These are phyloP conservation scores for Salmo trutta DNA, from an alignment of 2,797 vertebrate genomes.

Conservation along the genomic window DNA sequence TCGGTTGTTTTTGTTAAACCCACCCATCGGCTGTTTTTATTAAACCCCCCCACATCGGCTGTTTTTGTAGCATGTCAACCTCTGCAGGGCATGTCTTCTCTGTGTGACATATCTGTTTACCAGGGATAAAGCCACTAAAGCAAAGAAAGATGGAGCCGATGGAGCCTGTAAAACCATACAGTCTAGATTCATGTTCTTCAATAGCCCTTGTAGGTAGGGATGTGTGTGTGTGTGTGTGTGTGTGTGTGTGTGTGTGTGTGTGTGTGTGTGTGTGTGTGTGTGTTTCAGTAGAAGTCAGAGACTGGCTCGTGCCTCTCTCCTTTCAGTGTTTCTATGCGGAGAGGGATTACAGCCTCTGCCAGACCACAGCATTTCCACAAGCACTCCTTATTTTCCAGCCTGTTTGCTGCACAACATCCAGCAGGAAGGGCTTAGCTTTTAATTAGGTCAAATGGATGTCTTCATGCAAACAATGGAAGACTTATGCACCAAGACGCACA, in stretches of 20 bases:
- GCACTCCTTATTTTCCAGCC: slow-evolving; percentile 32
- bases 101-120: too few species aligned
- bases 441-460: slow-evolving; percentile 31
- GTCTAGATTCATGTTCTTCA: too few species aligned
- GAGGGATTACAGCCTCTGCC: slow-evolving; percentile 29
- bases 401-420: slow-evolving; percentile 16
- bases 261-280: slow-evolving; percentile 1
- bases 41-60: slow-evolving; percentile 11
- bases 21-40: not conserved
- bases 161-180: slow-evolving; percentile 9
- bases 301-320: not conserved
- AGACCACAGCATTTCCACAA: slow-evolving; percentile 36
- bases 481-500: not conserved
- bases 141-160: not conserved
- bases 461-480: slow-evolving; percentile 1
- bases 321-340: slow-evolving; percentile 12
- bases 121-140: too few species aligned
- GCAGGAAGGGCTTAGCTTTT: slow-evolving; percentile 27
- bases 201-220: not conserved
- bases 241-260: rapidly evolving
- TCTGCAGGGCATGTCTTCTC: slow-evolving; percentile 20
- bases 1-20: slow-evolving; percentile 24
- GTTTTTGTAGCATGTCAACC: slow-evolving; percentile 25
- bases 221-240: not conserved
- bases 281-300: slow-evolving; percentile 11